Evolutionary conservation across 2,797 vertebrate species (phyloP).

Genomic region (Luscinia luscinia): DNA sequence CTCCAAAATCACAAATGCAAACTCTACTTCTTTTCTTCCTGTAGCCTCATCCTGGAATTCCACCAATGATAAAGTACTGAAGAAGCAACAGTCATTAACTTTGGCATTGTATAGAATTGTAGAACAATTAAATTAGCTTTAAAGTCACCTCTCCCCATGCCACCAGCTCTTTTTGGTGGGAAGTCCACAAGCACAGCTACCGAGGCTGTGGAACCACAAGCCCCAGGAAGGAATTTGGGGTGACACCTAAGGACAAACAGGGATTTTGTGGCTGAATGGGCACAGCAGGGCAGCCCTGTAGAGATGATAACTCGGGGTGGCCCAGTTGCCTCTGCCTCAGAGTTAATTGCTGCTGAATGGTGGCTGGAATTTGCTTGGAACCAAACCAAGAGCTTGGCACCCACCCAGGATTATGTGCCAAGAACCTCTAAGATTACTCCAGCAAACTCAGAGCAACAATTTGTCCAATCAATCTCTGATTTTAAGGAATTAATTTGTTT

Average conservation of each 20-base stretch:
- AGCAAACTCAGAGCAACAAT: neutral
- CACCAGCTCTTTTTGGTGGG: neutral
- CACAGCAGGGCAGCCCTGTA: neutral
- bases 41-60: neutral
- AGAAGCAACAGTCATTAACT: neutral
- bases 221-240: neutral
- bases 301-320: neutral
- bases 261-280: neutral
- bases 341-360: neutral
- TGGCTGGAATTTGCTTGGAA: constrained; percentile 7
- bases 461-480: neutral
- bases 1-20: neutral
- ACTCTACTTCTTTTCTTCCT: neutral
- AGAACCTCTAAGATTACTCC: neutral
- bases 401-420: neutral
- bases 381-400: neutral
- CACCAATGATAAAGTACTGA: neutral
- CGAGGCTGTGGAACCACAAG: accelerated
- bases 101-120: accelerated
- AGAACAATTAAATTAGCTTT: neutral
- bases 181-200: neutral
- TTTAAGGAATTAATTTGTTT: neutral
- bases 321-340: neutral
- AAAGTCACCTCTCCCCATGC: neutral
- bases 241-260: neutral